A percentile compares a stretch with the other conserved stretches of the same genome.
phyloP scores from a whole-genome alignment of 1,140 invertebrate genomes.

The Cydia fagiglandana region DNA sequence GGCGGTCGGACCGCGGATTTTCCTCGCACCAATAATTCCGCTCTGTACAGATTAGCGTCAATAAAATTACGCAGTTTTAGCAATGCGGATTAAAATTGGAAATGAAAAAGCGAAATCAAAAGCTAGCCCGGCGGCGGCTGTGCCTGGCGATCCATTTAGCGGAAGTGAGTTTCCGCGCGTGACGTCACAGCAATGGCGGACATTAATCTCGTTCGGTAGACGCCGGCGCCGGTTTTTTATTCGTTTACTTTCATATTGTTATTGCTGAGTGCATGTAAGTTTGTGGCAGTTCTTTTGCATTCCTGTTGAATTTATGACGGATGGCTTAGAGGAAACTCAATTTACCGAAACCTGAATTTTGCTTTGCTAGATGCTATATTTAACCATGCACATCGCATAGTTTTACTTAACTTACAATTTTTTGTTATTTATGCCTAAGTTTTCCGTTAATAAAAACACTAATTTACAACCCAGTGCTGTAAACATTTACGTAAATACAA shows the following conservation, averaged over 20 bases:
- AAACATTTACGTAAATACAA: not conserved
- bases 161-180: constrained; percentile 30
- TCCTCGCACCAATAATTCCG: not conserved
- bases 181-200: constrained; percentile 31
- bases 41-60: constrained; percentile 28
- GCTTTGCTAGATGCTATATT: not conserved
- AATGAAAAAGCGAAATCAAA: constrained; percentile 30
- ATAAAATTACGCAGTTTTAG: constrained; percentile 30
- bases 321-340: not conserved
- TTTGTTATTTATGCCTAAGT: no score
- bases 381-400: no score
- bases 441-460: no score
- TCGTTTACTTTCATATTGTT: constrained; percentile 14
- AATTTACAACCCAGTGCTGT: no score
- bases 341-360: not conserved
- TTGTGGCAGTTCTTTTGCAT: constrained; percentile 7
- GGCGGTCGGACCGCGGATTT: constrained; percentile 11
- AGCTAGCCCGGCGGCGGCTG: constrained; percentile 26
- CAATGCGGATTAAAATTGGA: constrained; percentile 26
- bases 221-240: constrained; percentile 28
- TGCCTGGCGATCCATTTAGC: constrained; percentile 26
- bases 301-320: not conserved
- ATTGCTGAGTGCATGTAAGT: constrained; percentile 4
- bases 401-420: no score
- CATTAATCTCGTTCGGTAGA: constrained; percentile 31